Evolutionary conservation across 2,888 invertebrate species (phyloP).

Genomic region (Leucophenga montana): DNA sequence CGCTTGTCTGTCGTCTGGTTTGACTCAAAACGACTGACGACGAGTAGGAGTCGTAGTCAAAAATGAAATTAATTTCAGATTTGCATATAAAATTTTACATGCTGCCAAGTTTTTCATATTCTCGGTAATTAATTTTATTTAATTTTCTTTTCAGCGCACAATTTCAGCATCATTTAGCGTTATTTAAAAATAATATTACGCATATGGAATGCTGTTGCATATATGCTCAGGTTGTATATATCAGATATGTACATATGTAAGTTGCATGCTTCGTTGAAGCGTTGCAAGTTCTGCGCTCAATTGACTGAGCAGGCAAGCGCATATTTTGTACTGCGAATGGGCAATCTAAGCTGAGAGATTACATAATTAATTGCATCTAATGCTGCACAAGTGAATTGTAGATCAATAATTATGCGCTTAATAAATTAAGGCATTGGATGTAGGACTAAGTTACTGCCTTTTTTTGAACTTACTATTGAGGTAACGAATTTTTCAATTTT

Average conservation of each 20-base stretch:
- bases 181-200: constrained; percentile 44
- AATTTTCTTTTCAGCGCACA: not conserved
- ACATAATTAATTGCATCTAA: not conserved
- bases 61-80: not conserved
- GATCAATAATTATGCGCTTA: not conserved
- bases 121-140: not conserved
- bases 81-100: not conserved
- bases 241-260: constrained; percentile 25
- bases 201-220: constrained; percentile 53
- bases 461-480: not conserved
- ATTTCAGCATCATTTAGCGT: constrained; percentile 5
- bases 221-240: too few relatives aligned
- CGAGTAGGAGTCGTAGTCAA: too few relatives aligned
- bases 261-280: constrained; percentile 60
- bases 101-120: not conserved
- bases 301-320: constrained; percentile 55
- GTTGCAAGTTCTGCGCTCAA: constrained; percentile 60
- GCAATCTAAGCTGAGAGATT: constrained; percentile 8
- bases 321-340: constrained; percentile 41
- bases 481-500: too few relatives aligned
- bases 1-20: too few relatives aligned
- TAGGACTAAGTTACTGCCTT: not conserved
- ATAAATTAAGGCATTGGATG: too few relatives aligned
- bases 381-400: not conserved
- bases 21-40: too few relatives aligned